Evolutionary conservation across 2,888 invertebrate species (phyloP).

Genomic region (Tetanocera ferruginea): DNA sequence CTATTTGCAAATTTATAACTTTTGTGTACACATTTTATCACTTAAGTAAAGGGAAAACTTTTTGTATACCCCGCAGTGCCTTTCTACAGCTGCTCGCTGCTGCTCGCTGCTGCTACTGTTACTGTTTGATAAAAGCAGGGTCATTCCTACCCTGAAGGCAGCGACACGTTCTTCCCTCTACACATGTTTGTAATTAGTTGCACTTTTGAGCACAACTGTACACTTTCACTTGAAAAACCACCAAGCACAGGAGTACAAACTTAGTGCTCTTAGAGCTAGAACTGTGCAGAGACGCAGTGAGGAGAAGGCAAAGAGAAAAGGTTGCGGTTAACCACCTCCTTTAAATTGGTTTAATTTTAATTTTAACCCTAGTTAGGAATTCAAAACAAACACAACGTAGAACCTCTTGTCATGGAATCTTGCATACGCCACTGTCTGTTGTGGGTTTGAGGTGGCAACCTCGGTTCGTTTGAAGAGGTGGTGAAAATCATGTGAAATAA

Average conservation of each 20-base stretch:
- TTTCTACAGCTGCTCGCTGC: neutral
- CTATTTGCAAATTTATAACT: conserved; percentile 3
- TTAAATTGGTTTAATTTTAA: no score
- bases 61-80: neutral
- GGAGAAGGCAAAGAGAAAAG: neutral
- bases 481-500: conserved; percentile 19
- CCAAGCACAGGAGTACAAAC: neutral
- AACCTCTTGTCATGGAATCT: neutral
- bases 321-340: no score
- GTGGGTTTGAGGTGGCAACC: neutral
- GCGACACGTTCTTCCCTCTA: neutral
- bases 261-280: neutral
- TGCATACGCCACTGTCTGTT: neutral
- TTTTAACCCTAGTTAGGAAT: no score
- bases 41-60: conserved; percentile 8
- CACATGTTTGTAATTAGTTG: conserved; percentile 17
- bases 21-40: conserved; percentile 5
- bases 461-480: neutral
- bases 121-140: neutral
- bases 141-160: neutral
- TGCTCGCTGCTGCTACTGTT: neutral
- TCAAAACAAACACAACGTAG: neutral
- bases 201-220: conserved; percentile 29
- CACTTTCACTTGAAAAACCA: neutral
- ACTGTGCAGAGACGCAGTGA: neutral